Conservation (phyloP, 2,113 vertebrate genomes). For the Lepidothrix coronata region DNA sequence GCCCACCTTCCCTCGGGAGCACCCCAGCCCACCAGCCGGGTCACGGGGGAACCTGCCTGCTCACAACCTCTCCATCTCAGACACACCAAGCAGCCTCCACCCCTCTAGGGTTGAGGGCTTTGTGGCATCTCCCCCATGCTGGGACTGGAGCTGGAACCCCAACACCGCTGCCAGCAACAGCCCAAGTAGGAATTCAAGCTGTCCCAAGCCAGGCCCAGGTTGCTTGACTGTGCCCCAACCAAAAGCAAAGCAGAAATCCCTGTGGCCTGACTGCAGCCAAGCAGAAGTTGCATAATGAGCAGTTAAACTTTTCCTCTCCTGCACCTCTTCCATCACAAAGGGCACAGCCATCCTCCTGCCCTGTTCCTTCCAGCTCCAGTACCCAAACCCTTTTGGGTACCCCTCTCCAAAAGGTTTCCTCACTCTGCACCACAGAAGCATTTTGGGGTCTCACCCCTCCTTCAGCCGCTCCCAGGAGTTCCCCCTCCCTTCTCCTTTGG, state of each 20-base stretch:
- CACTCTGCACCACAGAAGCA: background rate
- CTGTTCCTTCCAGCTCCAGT: background rate
- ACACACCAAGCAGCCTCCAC: background rate
- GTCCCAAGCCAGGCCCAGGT: background rate
- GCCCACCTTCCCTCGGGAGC: background rate
- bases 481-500: fast-evolving
- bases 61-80: background rate
- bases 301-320: background rate
- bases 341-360: background rate
- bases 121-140: fast-evolving
- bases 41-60: background rate
- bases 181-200: background rate
- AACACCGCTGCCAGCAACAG: fast-evolving
- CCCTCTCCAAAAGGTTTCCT: background rate
- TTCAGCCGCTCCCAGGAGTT: background rate
- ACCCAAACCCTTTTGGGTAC: background rate
- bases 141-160: background rate
- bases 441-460: fast-evolving
- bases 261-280: background rate
- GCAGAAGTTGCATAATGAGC: background rate
- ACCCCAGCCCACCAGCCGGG: background rate
- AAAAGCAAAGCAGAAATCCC: background rate
- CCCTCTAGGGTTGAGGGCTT: fast-evolving
- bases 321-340: background rate
- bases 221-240: background rate